Conservation (phyloP, 2,797 vertebrate species). For the Acanthopagrus latus region DNA sequence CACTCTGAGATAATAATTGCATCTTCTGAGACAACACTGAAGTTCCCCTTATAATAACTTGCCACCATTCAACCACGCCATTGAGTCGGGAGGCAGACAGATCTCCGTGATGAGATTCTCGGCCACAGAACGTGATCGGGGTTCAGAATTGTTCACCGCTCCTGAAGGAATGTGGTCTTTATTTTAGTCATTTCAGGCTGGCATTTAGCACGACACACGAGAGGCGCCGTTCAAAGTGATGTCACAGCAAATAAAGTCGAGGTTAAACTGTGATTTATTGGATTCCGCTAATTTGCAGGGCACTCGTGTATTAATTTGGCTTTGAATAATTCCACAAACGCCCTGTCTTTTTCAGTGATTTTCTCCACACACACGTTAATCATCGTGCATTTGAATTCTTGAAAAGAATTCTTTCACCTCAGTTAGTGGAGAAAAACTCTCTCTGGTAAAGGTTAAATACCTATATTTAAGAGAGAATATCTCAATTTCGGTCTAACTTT, state of each 20-base stretch:
- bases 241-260: conserved; percentile 18
- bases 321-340: conserved; percentile 1
- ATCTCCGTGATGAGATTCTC: conserved; percentile 67
- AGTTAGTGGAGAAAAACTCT: neutral
- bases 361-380: neutral
- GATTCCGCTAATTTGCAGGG: conserved; percentile 16
- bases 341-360: neutral
- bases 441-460: neutral
- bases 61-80: conserved; percentile 58
- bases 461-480: neutral
- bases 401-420: neutral
- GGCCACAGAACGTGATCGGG: conserved; percentile 57
- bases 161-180: neutral
- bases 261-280: conserved; percentile 36
- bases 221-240: conserved; percentile 18
- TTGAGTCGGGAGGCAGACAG: conserved; percentile 51
- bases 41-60: conserved; percentile 70
- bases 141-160: conserved; percentile 35
- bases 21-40: conserved; percentile 58
- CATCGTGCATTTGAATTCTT: neutral
- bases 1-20: conserved; percentile 64
- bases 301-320: neutral
- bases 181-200: conserved; percentile 22
- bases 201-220: conserved; percentile 34
- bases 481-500: neutral